Evolutionary conservation across 2,888 invertebrate genomes (phyloP), one percentile per base, ranked within the genome.

Genomic region (Andricus quercusramuli): DNA sequence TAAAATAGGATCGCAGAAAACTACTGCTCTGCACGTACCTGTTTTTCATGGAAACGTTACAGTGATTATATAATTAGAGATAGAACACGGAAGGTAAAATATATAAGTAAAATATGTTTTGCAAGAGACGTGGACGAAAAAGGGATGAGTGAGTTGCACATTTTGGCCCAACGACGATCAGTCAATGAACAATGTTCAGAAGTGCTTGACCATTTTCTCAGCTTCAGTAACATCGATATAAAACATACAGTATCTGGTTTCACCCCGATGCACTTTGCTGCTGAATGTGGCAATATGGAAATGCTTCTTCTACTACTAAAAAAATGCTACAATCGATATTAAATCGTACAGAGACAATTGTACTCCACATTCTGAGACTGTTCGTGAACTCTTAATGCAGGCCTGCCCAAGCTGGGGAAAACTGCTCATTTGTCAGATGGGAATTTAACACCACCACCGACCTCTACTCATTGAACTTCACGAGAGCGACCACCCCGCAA

Each of bases 241-340:
- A 76, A 70, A 20, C 37, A 76, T n/a, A 2, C 20, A 9, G 76
- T 77, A 17, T 22, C 62, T 22, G 56, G 65, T 5, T 80, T 77
- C 22, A 67, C 41, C 20, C 59, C 51, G 2, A 13, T 82, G 44
- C 74, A 80, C 37, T 79, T 77, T 59, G 79, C 79, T 41, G 79
- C 62, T 13, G 25, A 66, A n/a, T 59, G 68, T 5, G 25, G 65
- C 25, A 76, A 82, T 17, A 41, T 20, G 22, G 44, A 17, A 17
- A 29, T 82, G 5, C n/a, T 79, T 29, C 25, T 66, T 22, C 9
- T 79, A 22, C 51, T 80, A 1, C 25, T 78, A 29, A 70, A 59
- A 51, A 41, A 80, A 77, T 17, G 67, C 68, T 15, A 2, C 25
- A 3, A 41, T 76, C 15, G 67, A 79, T 13, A 65, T 59, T 3